Conservation (phyloP, 2,888 invertebrate genomes). For the Syrista parreyssii region DNA sequence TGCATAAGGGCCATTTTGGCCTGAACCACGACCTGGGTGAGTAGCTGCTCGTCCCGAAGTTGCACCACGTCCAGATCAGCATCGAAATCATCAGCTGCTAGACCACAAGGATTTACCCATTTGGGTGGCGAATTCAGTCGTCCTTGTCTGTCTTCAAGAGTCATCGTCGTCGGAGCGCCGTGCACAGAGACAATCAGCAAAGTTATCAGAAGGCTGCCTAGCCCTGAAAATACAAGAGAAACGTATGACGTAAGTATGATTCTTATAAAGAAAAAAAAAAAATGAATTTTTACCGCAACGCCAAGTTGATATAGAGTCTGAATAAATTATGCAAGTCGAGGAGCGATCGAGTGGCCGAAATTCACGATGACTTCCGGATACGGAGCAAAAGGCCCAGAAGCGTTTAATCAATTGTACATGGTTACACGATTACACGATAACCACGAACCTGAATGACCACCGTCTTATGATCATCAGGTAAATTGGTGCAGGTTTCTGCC, state of each 20-base stretch:
- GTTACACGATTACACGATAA: conserved; percentile 23
- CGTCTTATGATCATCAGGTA: conserved; percentile 56
- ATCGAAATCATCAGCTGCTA: conserved; percentile 54
- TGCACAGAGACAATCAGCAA: conserved; percentile 54
- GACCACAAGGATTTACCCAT: conserved; percentile 70
- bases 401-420: background rate
- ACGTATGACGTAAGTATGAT: background rate
- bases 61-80: conserved; percentile 53
- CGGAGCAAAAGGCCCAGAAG: background rate
- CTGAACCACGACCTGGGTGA: conserved; percentile 65
- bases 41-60: conserved; percentile 61
- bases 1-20: conserved; percentile 65
- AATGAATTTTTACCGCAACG: background rate
- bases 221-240: conserved; percentile 46
- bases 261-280: too few species aligned
- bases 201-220: conserved; percentile 56
- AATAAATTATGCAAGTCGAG: background rate
- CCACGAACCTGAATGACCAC: conserved; percentile 45
- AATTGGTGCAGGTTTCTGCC: conserved; percentile 42
- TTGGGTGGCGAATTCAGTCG: conserved; percentile 58
- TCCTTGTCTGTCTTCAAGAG: conserved; percentile 41
- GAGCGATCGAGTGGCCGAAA: background rate
- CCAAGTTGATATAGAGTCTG: background rate
- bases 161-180: conserved; percentile 56
- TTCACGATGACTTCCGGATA: background rate